phyloP scores from a whole-genome alignment of 2,113 vertebrate genomes.

The Daboia siamensis region DNA sequence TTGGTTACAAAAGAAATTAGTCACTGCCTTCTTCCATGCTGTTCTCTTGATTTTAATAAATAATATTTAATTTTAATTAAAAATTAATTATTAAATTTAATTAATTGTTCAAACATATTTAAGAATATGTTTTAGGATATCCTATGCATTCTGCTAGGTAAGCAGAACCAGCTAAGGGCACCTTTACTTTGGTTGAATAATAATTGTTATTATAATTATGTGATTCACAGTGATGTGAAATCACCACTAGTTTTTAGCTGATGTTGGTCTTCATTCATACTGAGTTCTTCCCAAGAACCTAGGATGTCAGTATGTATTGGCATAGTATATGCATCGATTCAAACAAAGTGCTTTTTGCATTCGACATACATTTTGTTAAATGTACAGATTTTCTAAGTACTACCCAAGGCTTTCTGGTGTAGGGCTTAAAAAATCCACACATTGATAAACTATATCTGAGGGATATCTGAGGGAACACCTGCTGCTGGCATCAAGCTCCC shows the following conservation, averaged over 20 bases:
- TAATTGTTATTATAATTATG: neutral
- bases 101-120: neutral
- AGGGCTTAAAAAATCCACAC: neutral
- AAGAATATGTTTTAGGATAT: neutral
- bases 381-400: neutral
- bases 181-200: neutral
- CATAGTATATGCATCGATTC: neutral
- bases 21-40: neutral
- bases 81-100: neutral
- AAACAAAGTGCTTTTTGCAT: neutral
- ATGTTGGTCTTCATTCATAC: neutral
- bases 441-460: neutral
- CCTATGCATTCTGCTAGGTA: neutral
- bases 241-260: neutral
- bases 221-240: neutral
- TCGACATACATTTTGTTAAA: neutral
- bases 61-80: neutral
- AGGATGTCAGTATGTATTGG: neutral
- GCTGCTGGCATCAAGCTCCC: too few species aligned
- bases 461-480: too few species aligned
- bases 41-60: neutral
- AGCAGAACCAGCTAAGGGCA: neutral
- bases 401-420: neutral
- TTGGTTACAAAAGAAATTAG: neutral
- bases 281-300: neutral